Conservation (phyloP, 2,797 vertebrate genomes). For the Acestrorhynchus altus region DNA sequence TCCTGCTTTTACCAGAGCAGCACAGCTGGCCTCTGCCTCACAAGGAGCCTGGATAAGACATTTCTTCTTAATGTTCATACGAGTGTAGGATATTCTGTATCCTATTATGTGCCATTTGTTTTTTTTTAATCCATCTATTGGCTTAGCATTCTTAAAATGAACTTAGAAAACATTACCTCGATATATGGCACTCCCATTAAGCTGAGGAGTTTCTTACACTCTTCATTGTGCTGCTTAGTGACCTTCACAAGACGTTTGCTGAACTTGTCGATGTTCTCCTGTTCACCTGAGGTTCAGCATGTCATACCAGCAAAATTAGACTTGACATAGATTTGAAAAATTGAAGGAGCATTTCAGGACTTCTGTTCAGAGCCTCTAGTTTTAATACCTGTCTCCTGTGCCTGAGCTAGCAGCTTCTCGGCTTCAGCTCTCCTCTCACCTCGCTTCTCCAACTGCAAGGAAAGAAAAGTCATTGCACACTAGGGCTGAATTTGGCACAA, state of each 20-base stretch:
- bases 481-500: too few species aligned
- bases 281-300: conserved; percentile 74
- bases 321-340: too few species aligned
- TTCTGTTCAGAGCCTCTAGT: background rate
- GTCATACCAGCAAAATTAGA: conserved; percentile 4
- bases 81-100: too few species aligned
- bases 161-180: conserved; percentile 70
- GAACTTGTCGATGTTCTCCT: conserved; percentile 92
- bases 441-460: conserved; percentile 83
- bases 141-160: background rate
- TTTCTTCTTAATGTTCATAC: background rate
- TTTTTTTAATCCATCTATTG: too few species aligned
- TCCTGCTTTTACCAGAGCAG: conserved; percentile 89
- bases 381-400: conserved; percentile 85
- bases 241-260: conserved; percentile 94
- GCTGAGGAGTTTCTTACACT: conserved; percentile 89
- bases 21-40: conserved; percentile 96
- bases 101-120: too few species aligned
- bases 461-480: background rate
- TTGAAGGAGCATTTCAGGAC: background rate
- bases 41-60: conserved; percentile 82
- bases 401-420: conserved; percentile 89
- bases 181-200: conserved; percentile 95
- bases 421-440: conserved; percentile 91
- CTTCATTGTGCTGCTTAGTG: conserved; percentile 91